Evolutionary conservation across 2,113 vertebrate genomes (phyloP).

Genomic region (Microcebus ravelobensis): DNA sequence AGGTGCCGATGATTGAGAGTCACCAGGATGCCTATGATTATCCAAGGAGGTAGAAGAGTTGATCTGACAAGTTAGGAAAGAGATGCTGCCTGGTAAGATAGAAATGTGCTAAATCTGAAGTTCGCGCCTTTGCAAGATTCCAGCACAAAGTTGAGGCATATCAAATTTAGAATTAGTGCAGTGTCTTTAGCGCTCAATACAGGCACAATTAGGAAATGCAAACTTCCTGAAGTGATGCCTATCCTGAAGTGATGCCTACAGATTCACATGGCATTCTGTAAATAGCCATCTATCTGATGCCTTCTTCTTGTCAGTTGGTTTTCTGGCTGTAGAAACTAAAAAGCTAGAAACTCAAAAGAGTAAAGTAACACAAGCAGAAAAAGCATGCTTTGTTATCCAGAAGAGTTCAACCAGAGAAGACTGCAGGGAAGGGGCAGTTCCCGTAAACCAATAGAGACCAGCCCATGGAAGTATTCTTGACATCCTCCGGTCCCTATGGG

Average conservation of each 20-base stretch:
- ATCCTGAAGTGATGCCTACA: not conserved
- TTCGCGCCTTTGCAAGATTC: not conserved
- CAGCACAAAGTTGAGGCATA: not conserved
- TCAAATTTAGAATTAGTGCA: not conserved
- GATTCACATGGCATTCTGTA: not conserved
- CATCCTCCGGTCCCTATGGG: too few species aligned
- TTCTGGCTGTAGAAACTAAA: not conserved
- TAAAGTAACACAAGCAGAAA: not conserved
- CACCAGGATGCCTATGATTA: too few species aligned
- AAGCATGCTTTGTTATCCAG: not conserved
- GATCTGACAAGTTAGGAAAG: not conserved
- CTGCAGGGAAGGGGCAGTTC: too few species aligned
- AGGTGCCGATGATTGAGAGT: not conserved
- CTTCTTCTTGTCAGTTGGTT: not conserved
- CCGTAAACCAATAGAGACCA: not conserved
- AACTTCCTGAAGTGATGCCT: not conserved
- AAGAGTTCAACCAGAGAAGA: not conserved
- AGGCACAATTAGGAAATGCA: not conserved
- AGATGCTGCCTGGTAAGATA: not conserved
- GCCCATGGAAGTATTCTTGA: too few species aligned
- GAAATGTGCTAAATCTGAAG: not conserved
- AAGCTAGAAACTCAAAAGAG: not conserved
- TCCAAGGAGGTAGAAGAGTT: too few species aligned
- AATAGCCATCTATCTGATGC: not conserved
- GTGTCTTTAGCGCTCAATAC: not conserved